Conservation (phyloP, 2,797 vertebrate species). For the Phrynocephalus vlangalii region DNA sequence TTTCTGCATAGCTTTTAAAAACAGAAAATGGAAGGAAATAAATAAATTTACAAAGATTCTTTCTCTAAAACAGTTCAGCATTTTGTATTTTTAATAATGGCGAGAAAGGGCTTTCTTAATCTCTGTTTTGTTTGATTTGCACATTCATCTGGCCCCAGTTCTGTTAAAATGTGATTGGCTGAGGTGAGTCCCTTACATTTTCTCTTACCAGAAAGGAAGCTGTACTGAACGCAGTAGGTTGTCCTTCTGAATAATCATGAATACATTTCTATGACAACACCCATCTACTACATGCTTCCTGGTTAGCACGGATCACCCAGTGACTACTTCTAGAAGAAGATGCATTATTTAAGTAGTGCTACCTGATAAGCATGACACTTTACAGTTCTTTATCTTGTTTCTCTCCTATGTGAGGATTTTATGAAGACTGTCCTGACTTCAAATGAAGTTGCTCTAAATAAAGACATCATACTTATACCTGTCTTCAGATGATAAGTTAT, state of each 20-base stretch:
- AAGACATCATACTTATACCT: too few species aligned
- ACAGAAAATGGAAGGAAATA: conserved; percentile 18
- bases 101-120: background rate
- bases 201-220: background rate
- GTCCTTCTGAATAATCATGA: background rate
- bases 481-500: too few species aligned
- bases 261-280: background rate
- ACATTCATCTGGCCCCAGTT: background rate
- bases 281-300: background rate
- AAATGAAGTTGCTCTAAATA: too few species aligned
- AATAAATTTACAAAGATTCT: conserved; percentile 5
- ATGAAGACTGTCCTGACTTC: too few species aligned
- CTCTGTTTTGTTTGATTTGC: background rate
- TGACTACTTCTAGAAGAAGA: background rate
- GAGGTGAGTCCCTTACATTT: too few species aligned
- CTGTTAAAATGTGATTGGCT: background rate
- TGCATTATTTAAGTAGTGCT: background rate
- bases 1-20: conserved; percentile 18
- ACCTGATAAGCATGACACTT: background rate
- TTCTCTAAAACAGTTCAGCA: background rate
- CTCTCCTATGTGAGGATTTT: too few species aligned
- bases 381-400: background rate
- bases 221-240: background rate
- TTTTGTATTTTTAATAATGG: background rate
- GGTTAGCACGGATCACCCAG: background rate